A percentile compares a stretch with the other conserved stretches of the same genome.
Evolutionary conservation across 2,113 vertebrate genomes (phyloP).

Genomic region (Tretioscincus oriximinensis): DNA sequence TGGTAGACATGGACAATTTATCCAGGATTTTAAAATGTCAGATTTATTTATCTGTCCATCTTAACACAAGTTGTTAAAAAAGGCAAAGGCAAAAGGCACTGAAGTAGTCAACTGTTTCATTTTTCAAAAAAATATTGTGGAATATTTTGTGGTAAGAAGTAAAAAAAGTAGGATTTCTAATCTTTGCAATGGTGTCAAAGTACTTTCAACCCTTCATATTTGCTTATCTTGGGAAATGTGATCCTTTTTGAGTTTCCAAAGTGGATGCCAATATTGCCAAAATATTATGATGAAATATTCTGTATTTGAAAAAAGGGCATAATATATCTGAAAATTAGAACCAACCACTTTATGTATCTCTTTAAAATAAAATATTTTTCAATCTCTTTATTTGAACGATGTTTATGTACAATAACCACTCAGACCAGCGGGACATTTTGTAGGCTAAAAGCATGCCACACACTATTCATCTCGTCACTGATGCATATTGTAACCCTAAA

Average conservation of each 20-base stretch:
- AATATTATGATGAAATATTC: background rate
- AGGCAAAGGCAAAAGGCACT: background rate
- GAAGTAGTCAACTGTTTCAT: background rate
- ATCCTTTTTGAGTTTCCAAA: conserved; percentile 10
- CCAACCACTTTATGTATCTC: background rate
- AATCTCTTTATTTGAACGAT: too few relatives aligned
- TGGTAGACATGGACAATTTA: background rate
- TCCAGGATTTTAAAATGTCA: background rate
- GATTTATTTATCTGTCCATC: background rate
- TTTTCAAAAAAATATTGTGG: background rate
- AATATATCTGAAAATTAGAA: background rate
- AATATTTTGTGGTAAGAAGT: background rate
- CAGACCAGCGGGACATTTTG: background rate
- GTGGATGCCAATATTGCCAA: conserved; percentile 14
- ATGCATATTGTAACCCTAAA: background rate
- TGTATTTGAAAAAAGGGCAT: background rate
- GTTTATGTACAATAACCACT: background rate
- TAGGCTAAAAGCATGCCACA: too few relatives aligned
- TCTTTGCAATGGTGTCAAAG: background rate
- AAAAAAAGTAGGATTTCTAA: background rate
- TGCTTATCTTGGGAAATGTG: background rate
- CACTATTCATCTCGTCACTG: background rate
- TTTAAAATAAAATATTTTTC: too few relatives aligned
- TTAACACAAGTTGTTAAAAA: background rate
- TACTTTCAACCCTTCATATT: background rate